These are phyloP conservation scores for Pachyrhynchus sulphureomaculatus DNA, from an alignment of 1,140 invertebrate species.

Conservation along the genomic window DNA sequence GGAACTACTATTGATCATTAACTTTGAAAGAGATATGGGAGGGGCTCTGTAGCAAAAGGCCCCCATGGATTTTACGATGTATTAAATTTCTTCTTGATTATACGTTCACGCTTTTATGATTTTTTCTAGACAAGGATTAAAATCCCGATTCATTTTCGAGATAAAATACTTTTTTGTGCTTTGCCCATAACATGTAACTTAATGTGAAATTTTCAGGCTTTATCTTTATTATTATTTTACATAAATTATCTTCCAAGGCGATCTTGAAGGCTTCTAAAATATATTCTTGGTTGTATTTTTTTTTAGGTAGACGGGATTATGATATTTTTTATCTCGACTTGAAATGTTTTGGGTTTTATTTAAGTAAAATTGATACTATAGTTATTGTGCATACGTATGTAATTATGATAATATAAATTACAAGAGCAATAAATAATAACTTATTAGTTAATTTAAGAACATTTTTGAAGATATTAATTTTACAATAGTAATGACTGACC, in stretches of 20 bases:
- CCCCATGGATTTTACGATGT: conserved; percentile 38
- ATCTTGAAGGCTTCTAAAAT: conserved; percentile 26
- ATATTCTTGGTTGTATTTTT: conserved; percentile 3
- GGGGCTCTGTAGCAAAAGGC: conserved; percentile 30
- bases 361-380: too few relatives aligned
- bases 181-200: conserved; percentile 25
- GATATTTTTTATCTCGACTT: neutral
- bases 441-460: too few relatives aligned
- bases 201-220: conserved; percentile 32
- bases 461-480: too few relatives aligned
- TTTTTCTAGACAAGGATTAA: conserved; percentile 38
- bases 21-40: conserved; percentile 38
- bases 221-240: conserved; percentile 36
- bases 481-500: too few relatives aligned
- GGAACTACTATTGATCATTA: conserved; percentile 38
- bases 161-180: conserved; percentile 37
- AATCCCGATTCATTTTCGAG: conserved; percentile 37
- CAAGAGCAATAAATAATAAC: too few relatives aligned
- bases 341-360: neutral
- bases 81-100: conserved; percentile 42
- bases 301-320: neutral
- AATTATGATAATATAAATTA: too few relatives aligned
- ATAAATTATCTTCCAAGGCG: conserved; percentile 29
- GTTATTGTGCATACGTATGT: too few relatives aligned
- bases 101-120: conserved; percentile 40